Conservation (phyloP, 2,888 invertebrate genomes). For the Anthophora plumipes region DNA sequence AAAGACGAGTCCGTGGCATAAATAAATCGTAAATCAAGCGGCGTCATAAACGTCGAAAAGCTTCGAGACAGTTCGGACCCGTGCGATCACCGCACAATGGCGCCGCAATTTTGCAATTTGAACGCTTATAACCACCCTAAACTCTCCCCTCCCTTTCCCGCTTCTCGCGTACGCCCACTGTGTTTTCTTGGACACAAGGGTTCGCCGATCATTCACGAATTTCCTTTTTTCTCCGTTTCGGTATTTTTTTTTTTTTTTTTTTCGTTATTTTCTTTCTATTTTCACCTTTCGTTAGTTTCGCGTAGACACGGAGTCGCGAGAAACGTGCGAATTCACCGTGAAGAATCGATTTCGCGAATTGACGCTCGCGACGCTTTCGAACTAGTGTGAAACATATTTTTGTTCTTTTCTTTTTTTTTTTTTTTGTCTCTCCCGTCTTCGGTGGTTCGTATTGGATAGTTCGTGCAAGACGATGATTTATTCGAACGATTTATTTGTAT, state of each 20-base stretch:
- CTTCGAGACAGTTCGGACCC: constrained; percentile 79
- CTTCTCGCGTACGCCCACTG: constrained; percentile 45
- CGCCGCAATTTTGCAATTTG: constrained; percentile 68
- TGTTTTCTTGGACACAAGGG: constrained; percentile 2
- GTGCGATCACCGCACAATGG: constrained; percentile 73
- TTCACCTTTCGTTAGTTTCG: neutral
- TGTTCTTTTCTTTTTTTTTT: too few relatives aligned
- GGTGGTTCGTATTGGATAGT: neutral
- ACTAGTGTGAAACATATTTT: too few relatives aligned
- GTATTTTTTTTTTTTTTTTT: constrained; percentile 5
- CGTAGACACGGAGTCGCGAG: neutral
- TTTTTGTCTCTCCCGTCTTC: neutral
- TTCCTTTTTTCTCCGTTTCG: neutral
- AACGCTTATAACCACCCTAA: constrained; percentile 58
- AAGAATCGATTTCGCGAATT: constrained; percentile 40
- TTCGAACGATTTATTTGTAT: neutral
- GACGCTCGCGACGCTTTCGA: neutral
- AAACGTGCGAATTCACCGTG: constrained; percentile 11
- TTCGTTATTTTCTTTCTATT: neutral
- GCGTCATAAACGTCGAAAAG: constrained; percentile 81
- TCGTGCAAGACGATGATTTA: constrained; percentile 2
- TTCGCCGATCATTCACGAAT: constrained; percentile 21
- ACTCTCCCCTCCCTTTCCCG: too few relatives aligned
- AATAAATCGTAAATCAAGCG: constrained; percentile 83
- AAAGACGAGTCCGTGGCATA: constrained; percentile 81